Evolutionary conservation across 1,140 invertebrate genomes (phyloP), one percentile per base, ranked within the genome.

Genomic region (Dendrolimus punctatus): DNA sequence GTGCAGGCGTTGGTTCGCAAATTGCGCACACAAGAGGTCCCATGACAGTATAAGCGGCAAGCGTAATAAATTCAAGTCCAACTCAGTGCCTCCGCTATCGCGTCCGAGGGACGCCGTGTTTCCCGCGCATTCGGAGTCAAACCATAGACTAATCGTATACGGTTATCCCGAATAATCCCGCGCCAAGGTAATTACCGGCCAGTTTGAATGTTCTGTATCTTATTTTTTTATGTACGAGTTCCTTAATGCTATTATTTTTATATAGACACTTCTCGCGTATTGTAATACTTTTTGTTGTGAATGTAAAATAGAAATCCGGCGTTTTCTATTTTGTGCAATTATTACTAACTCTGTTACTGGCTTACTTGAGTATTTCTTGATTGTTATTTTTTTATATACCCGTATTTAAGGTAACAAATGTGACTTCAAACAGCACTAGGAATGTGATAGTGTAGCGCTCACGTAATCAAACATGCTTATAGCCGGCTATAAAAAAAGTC

Each of bases 51-150:
- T 40, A 52, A 44, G 45, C 46, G 7, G 41, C 38, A 51, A 41
- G 10, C 46, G 41, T 54, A 46, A 39, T 38, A 6, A 46, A 36
- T 39, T 50, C 10, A 51, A 40, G 40, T 41, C 50, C 46, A 51
- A 57, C 53, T 61, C 74, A 78, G 79, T 80, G 46, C 52, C 62
- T 65, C 64, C 59, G 62, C 55, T 59, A 60, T 62, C 53, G 62
- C 64, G 67, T 46, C 39, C 55, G 56, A 55, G 64, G 55, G 37
- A 66, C 64, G 71, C 55, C 72, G 73, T 58, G 72, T 77, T 70
- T 70, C 58, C 66, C 73, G 80, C 68, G 64, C 48, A 55, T 58
- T 58, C 58, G 10, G 39, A 58, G 63, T 76, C 60, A 73, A 69
- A 73, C 60, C 68, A 73, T 38, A 37, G 37, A 51, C 37, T 8